These are phyloP conservation scores for Rhadina sibilatrix DNA, from an alignment of 2,113 vertebrate species.

Conservation along the genomic window DNA sequence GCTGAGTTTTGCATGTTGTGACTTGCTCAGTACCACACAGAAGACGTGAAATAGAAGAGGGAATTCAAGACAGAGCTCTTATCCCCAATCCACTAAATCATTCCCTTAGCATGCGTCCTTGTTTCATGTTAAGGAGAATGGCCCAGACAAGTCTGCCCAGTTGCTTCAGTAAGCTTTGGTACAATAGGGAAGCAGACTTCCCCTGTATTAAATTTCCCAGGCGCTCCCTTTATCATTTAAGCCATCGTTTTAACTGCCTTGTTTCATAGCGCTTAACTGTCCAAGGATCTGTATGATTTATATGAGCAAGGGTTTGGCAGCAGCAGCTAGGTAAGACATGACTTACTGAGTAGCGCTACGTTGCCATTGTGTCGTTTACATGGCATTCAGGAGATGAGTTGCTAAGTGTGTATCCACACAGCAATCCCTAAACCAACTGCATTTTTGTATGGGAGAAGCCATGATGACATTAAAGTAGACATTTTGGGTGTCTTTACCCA, in stretches of 20 bases:
- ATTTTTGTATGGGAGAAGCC: background rate
- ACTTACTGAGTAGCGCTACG: background rate
- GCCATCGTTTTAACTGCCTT: conserved; percentile 42
- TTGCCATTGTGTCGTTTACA: background rate
- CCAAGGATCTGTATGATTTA: conserved; percentile 55
- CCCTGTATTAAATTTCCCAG: conserved; percentile 63
- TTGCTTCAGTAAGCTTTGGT: conserved; percentile 35
- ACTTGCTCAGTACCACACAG: conserved; percentile 12
- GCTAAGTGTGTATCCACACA: background rate
- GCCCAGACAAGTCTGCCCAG: conserved; percentile 58
- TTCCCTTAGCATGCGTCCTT: conserved; percentile 9
- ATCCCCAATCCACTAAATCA: conserved; percentile 40
- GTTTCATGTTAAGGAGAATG: background rate
- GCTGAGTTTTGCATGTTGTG: conserved; percentile 9
- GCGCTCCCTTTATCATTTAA: conserved; percentile 51
- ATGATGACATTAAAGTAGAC: background rate
- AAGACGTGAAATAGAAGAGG: background rate
- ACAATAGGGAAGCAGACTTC: conserved; percentile 60
- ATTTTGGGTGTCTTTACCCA: rapidly evolving
- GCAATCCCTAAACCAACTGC: background rate
- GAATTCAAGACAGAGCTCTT: conserved; percentile 43
- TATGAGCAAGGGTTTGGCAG: conserved; percentile 48
- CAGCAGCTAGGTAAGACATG: background rate
- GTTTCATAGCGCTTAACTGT: conserved; percentile 52
- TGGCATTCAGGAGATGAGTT: background rate